Evolutionary conservation across 2,113 vertebrate species (phyloP).

Genomic region (Capreolus pygargus): DNA sequence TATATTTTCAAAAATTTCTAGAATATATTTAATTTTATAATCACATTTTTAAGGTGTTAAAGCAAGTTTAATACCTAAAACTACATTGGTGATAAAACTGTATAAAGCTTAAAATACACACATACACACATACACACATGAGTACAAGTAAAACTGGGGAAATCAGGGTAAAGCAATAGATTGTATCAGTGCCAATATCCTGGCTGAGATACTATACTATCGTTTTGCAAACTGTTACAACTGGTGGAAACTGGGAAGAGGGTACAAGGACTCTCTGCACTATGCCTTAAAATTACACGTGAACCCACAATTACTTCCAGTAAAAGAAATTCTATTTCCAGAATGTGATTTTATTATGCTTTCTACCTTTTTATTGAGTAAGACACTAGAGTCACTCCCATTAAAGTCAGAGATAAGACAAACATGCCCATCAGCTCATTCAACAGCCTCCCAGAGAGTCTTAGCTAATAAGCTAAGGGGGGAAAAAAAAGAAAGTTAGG

Average conservation of each 20-base stretch:
- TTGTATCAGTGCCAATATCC: neutral
- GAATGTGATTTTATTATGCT: neutral
- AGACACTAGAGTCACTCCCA: neutral
- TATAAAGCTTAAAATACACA: neutral
- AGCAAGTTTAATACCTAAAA: neutral
- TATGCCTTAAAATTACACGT: neutral
- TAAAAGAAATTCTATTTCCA: neutral
- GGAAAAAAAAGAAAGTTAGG: neutral
- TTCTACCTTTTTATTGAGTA: neutral
- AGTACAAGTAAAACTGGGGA: neutral
- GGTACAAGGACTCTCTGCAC: neutral
- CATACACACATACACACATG: neutral
- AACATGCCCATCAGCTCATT: neutral
- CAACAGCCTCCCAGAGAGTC: neutral
- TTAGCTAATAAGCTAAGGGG: neutral
- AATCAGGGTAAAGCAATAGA: neutral
- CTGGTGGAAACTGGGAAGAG: neutral
- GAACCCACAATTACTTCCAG: neutral
- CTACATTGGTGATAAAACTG: neutral
- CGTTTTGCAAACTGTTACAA: neutral
- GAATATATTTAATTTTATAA: neutral
- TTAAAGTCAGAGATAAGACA: neutral
- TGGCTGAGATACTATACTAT: neutral
- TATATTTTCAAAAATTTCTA: neutral
- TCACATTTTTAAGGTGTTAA: neutral